Evolutionary conservation across 2,888 invertebrate species (phyloP), one percentile per base, ranked within the genome.

Genomic region (Nomada lathburiana): DNA sequence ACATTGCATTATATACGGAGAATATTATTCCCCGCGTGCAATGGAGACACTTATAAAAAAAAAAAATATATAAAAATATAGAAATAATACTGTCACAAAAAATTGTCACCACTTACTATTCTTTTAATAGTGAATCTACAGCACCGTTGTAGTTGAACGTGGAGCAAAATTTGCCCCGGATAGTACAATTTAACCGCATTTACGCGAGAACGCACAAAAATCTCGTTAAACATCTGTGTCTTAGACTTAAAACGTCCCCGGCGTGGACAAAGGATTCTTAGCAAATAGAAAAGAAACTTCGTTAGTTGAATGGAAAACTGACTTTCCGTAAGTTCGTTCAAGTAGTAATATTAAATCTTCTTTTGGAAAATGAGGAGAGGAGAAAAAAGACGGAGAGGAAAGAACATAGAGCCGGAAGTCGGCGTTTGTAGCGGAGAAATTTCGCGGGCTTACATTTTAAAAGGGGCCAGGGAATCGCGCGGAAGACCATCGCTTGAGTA

Each of bases 401-500:
- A 47, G 16, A 47, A 11, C 11, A 64, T 63, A 64, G 52, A 44
- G 60, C 57, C 55, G 55, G 74, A 42, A 65, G 57, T 47, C 53
- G 52, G 59, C 71, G 63, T 72, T 82, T 55, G 68, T 71, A 71
- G 68, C 47, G 52, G 67, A 72, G 70, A 87, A 88, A 87, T 89
- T 88, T 85, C 87, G 86, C 84, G 85, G 81, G 71, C 77, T 79
- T 80, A 71, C 84, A 78, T 47, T 47, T 47, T 47, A 47, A 47
- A 47, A 47, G 47, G 47, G 47, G 16, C 47, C 16, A 47, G 0
- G 47, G 47, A 47, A 16, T 47, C 36, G 36, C 36, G 36, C 74
- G 86, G 84, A 90, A 88, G 85, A 85, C 87, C 87, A 82, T 78
- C 80, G 80, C 84, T 83, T 74, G 89, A 88, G 84, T 86, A 90